phyloP scores from a whole-genome alignment of 2,113 vertebrate species.

The Anhinga anhinga region DNA sequence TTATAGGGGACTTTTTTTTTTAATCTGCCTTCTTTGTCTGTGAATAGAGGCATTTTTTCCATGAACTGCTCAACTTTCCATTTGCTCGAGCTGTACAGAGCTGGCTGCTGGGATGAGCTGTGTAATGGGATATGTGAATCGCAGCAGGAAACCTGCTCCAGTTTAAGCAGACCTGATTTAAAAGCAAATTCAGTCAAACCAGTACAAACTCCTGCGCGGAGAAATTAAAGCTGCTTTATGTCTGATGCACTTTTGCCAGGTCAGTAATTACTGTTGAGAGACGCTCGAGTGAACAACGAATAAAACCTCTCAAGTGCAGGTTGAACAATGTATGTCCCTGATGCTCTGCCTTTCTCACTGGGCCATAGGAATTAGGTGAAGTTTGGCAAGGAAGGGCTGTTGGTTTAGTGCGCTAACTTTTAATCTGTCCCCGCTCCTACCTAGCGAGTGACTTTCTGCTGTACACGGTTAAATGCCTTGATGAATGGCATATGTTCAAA shows the following conservation, averaged over 20 bases:
- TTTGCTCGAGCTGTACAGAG: not conserved
- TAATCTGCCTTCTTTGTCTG: not conserved
- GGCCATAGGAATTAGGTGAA: not conserved
- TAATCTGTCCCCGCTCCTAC: not conserved
- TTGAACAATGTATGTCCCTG: accelerated
- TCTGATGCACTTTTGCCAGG: not conserved
- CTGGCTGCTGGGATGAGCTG: constrained; percentile 31
- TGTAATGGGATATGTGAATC: constrained; percentile 46
- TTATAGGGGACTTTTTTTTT: not conserved
- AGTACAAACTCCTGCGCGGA: not conserved
- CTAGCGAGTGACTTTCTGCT: not conserved
- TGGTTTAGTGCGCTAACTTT: not conserved
- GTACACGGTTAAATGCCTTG: accelerated
- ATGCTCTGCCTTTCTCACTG: not conserved
- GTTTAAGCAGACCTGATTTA: not conserved
- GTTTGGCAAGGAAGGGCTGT: not conserved
- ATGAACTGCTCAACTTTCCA: constrained; percentile 18
- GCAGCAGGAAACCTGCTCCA: not conserved
- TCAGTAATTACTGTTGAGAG: not conserved
- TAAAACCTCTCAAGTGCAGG: not conserved
- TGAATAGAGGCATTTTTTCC: constrained; percentile 3
- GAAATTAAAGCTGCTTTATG: not conserved
- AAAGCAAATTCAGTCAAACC: not conserved
- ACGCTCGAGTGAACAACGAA: not conserved
- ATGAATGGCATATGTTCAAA: accelerated